Evolutionary conservation across 1,140 invertebrate species (phyloP), one percentile per base, ranked within the genome.

Genomic region (Drosophila sp.): DNA sequence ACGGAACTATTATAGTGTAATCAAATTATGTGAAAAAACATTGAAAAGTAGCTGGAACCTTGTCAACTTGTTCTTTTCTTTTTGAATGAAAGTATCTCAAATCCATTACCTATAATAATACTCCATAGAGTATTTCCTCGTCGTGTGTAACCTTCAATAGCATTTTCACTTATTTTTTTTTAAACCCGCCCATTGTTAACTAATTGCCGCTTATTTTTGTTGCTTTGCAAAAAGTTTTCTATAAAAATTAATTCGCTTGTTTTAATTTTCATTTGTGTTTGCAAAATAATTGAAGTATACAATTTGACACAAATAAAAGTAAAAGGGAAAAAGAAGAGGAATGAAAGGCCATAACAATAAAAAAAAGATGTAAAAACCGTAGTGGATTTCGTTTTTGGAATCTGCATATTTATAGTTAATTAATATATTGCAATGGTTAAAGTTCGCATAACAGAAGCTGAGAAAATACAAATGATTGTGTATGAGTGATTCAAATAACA

Each of bases 161-260:
- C n/a, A 5, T 18, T 56, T 27, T 58, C 59, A 45, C 41, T 36
- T 4, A 8, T 32, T 18, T 45, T 65, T 45, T 61, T 14, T 18
- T 21, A 57, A 53, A 41, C 29, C 41, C 32, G 13, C 13, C 58
- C 62, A 81, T 87, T 86, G 67, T 78, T 82, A 41, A 75, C 82
- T 86, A 86, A 86, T 86, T 86, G 82, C 82, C 63, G 38, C 46
- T 53, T 69, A 18, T 57, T 61, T 62, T 46, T 61, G 48, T 62
- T 73, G 54, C 57, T 71, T 57, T 59, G 61, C 61, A 62, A 40
- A 69, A 81, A 59, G 70, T 82, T 71, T 78, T 70, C 36, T 65
- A 78, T 76, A 67, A 82, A 78, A 82, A 61, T 71, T 63, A 76
- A 83, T 83, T 67, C 76, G 58, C 46, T 71, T 83, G 61, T 82